phyloP scores from a whole-genome alignment of 2,797 vertebrate genomes.

The Craterocephalus amniculus region DNA sequence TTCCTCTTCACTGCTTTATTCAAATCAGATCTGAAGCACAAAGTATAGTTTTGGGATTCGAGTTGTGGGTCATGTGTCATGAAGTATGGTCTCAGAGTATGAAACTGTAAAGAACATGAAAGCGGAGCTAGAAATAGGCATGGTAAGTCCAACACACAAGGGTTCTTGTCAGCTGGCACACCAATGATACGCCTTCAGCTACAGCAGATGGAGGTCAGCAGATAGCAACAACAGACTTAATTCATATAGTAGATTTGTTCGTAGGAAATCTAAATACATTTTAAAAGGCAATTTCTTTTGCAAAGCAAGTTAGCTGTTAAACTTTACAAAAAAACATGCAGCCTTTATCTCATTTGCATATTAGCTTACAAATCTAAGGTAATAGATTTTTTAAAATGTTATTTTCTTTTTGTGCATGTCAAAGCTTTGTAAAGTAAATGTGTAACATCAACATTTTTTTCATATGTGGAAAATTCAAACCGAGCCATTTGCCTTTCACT shows the following conservation, averaged over 20 bases:
- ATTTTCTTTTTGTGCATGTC: too few relatives aligned
- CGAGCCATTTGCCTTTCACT: background rate
- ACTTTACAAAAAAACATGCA: too few relatives aligned
- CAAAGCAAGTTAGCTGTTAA: too few relatives aligned
- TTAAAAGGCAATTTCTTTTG: too few relatives aligned
- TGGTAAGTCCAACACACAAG: constrained; percentile 57
- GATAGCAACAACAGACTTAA: constrained; percentile 51
- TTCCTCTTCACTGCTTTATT: constrained; percentile 2
- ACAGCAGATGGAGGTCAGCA: constrained; percentile 50
- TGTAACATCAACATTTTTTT: background rate
- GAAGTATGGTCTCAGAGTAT: constrained; percentile 49
- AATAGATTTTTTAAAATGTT: too few relatives aligned
- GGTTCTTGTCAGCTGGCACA: constrained; percentile 35
- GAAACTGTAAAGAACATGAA: constrained; percentile 59
- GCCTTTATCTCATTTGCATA: too few relatives aligned
- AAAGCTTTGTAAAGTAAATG: too few relatives aligned
- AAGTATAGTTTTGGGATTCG: constrained; percentile 39
- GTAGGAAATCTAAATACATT: background rate
- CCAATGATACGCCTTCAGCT: constrained; percentile 46
- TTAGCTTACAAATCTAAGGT: too few relatives aligned
- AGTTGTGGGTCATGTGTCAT: constrained; percentile 40
- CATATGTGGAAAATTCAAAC: background rate
- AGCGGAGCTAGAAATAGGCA: constrained; percentile 62
- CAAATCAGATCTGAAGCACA: constrained; percentile 36
- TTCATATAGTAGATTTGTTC: constrained; percentile 37